Evolutionary conservation across 1,140 invertebrate species (phyloP), one percentile per base, ranked within the genome.

Genomic region (Temnothorax nylanderi): DNA sequence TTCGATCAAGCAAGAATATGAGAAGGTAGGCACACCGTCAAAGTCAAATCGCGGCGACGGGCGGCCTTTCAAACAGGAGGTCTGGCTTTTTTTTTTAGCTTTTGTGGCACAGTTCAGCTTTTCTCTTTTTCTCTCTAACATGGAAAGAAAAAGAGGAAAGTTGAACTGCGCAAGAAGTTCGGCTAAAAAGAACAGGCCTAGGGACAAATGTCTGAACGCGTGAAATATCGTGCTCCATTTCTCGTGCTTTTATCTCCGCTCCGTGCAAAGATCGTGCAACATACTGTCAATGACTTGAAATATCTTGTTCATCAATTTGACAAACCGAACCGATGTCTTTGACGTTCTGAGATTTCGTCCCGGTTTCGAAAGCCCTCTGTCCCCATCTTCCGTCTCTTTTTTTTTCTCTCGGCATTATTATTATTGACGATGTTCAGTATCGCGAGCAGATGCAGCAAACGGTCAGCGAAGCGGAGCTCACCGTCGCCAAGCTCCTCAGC

Each of bases 381-480:
- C 3, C 1, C 16, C 8, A 32, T 44, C n/a, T 67, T 2, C 6
- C 3, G 7, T 56, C n/a, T 58, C 18, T 69, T 69, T 72, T 75
- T 87, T 81, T 85, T 44, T n/a, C 51, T 37, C 67, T 34, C 54
- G 34, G 47, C 47, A 49, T 67, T 67, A 54, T 77, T 34, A 72
- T 75, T 74, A 18, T 89, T 85, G 16, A 74, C n/a, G 54, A 80
- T 89, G 32, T 91, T 84, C 81, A 96, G 96, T 96, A 95, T 92
- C 95, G 95, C 58, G 94, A 95, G 69, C 96, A 97, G 90, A 95
- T 96, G 87, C 96, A 97, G 89, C 93, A 95, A 58, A 95, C 95
- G 41, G 77, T 95, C 4, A 92, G 94, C 67, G 94, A 96, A 75
- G 90, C 94, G 4, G 90, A 95, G 58, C 85, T 60, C 11, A 91